A percentile compares a stretch with the other conserved stretches of the same genome.
Evolutionary conservation across 2,797 vertebrate species (phyloP).

Genomic region (Pristis pectinata): DNA sequence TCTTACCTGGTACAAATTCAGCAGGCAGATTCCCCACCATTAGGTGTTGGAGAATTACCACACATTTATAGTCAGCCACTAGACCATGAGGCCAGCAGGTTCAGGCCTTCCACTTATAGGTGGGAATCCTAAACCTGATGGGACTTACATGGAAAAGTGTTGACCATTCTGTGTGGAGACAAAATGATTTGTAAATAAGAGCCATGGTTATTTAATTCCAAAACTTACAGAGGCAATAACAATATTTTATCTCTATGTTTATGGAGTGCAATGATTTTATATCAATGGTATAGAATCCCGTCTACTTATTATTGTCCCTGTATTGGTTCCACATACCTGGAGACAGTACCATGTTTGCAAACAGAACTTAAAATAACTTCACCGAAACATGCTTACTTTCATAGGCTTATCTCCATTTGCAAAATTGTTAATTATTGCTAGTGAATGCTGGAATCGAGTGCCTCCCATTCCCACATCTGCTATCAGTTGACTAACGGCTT

Average conservation of each 20-base stretch:
- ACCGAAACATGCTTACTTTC: conserved; percentile 66
- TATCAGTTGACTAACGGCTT: conserved; percentile 93
- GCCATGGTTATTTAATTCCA: not conserved
- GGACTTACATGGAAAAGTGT: too few species aligned
- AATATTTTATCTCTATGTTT: not conserved
- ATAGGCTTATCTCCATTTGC: conserved; percentile 93
- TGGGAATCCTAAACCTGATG: too few species aligned
- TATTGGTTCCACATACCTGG: not conserved
- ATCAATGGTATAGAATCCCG: not conserved
- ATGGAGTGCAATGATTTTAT: not conserved
- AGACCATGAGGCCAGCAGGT: too few species aligned
- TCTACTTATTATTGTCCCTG: not conserved
- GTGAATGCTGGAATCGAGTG: conserved; percentile 90
- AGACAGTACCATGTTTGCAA: not conserved
- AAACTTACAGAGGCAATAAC: not conserved
- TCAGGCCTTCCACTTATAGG: too few species aligned
- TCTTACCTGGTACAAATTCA: too few species aligned
- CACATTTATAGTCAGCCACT: too few species aligned
- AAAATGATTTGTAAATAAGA: not conserved
- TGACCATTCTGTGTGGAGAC: not conserved
- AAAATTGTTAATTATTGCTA: conserved; percentile 97
- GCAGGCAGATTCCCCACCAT: too few species aligned
- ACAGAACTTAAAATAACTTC: not conserved
- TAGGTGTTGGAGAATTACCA: too few species aligned
- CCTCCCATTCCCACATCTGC: conserved; percentile 93